These are phyloP conservation scores for Drosophila paranaensis DNA, from an alignment of 2,888 invertebrate species.

Conservation along the genomic window DNA sequence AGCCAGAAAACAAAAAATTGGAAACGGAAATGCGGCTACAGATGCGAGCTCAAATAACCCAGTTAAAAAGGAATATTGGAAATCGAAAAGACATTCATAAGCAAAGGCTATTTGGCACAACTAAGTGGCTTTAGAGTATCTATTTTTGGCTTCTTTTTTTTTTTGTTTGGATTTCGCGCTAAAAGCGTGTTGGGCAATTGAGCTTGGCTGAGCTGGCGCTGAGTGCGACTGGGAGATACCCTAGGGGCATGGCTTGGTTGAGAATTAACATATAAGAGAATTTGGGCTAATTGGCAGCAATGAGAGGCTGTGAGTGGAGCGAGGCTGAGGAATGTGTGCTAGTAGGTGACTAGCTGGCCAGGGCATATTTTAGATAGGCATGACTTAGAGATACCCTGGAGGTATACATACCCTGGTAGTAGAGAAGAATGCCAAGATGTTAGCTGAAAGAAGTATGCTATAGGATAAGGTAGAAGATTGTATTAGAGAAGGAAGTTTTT, in stretches of 20 bases:
- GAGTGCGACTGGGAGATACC: background rate
- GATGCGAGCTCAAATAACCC: slow-evolving; percentile 9
- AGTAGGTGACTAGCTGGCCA: background rate
- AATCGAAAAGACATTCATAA: slow-evolving; percentile 4
- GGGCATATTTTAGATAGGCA: too few relatives aligned
- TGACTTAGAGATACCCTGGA: background rate
- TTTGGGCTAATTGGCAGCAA: background rate
- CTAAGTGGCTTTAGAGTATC: background rate
- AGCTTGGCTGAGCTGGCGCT: background rate
- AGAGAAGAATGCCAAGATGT: background rate
- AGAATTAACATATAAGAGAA: slow-evolving; percentile 1
- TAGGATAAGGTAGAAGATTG: too few relatives aligned
- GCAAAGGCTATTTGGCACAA: slow-evolving; percentile 9
- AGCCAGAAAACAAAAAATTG: slow-evolving; percentile 6
- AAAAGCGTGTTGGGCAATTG: background rate
- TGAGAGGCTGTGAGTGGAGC: background rate
- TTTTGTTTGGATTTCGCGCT: background rate
- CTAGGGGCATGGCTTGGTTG: background rate
- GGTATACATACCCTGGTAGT: background rate
- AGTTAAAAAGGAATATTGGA: slow-evolving; percentile 3
- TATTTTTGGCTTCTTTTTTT: background rate
- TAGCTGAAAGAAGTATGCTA: background rate
- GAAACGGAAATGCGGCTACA: slow-evolving; percentile 38
- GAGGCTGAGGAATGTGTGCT: background rate
- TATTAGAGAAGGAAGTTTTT: background rate